Base-by-base conservation (phyloP, 92 coral and sea anemone species). In the Desmophyllum pertusum region DNA sequence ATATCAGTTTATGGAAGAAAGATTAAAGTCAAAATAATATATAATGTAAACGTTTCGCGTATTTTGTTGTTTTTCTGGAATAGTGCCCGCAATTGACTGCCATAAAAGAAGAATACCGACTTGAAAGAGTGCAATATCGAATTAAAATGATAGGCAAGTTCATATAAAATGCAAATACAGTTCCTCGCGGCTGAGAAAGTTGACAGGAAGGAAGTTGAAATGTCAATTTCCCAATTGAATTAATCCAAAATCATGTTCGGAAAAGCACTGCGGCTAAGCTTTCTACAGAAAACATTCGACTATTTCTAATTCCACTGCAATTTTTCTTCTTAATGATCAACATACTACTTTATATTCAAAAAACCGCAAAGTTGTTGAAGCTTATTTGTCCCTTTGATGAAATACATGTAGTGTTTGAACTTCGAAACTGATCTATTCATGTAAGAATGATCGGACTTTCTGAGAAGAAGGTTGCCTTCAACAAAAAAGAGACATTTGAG, bases 141-240 rank as follows among this genome's bases (percentile, higher is more conserved):
- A 45, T 46, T 48, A 74, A 21, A 30, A 75, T 37, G 79, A 51
- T 35, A 37, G 38, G 5, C 63, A 36, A 75, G 23, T 51, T 61
- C 51, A 38, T 77, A 17, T n/a, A 8, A 14, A 59, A 37, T 77
- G 81, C 52, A 59, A 77, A 77, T 55, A 77, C 18, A 77, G n/a
- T 6, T 59, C 36, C 51, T 31, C 3, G 21, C 37, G 35, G 39
- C 17, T 5, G 10, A n/a, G 17, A 5, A 43, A 59, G 3, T 35
- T 35, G 27, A 33, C 1, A 67, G 9, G 25, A 1, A 2, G 19
- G 40, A 31, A 17, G 11, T 0, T 27, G 13, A 62, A 62, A 62
- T 62, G 31, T 14, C 33, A 1, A 11, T 25, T 67, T 36, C 19
- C 45, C 73, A 29, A 14, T 46, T 46, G 1, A 35, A 10, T 31